A percentile compares a stretch with the other conserved stretches of the same genome.
These are phyloP conservation scores for Micronisus gabar DNA, from an alignment of 2,113 vertebrate species.

Conservation along the genomic window DNA sequence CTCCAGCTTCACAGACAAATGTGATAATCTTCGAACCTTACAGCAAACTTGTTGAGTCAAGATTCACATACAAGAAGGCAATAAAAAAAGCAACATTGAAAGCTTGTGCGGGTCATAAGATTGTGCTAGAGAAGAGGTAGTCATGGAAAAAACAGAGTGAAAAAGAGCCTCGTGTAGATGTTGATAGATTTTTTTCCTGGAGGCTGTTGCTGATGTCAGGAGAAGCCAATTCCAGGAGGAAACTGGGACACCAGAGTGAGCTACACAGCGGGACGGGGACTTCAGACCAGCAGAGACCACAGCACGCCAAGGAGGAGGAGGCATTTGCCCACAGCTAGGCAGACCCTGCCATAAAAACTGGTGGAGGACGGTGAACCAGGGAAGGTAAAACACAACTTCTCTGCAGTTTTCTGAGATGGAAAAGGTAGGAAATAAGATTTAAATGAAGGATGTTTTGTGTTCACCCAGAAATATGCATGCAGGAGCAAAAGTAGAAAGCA, in stretches of 20 bases:
- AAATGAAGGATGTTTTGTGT: not conserved
- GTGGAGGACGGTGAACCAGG: not conserved
- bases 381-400: not conserved
- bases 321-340: too few species aligned
- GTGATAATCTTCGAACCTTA: not conserved
- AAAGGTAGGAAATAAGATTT: not conserved
- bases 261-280: accelerated
- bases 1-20: not conserved
- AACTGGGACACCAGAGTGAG: not conserved
- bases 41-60: not conserved
- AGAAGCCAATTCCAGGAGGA: not conserved
- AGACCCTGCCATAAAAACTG: not conserved
- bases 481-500: not conserved
- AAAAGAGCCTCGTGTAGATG: not conserved
- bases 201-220: not conserved
- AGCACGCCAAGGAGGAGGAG: not conserved
- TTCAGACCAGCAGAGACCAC: too few species aligned
- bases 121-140: not conserved
- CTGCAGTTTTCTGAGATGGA: not conserved
- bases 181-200: not conserved
- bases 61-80: not conserved
- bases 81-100: not conserved
- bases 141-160: not conserved
- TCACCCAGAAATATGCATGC: not conserved
- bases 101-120: not conserved